Evolutionary conservation across 2,888 invertebrate genomes (phyloP).

Genomic region (Aethes cnicana): DNA sequence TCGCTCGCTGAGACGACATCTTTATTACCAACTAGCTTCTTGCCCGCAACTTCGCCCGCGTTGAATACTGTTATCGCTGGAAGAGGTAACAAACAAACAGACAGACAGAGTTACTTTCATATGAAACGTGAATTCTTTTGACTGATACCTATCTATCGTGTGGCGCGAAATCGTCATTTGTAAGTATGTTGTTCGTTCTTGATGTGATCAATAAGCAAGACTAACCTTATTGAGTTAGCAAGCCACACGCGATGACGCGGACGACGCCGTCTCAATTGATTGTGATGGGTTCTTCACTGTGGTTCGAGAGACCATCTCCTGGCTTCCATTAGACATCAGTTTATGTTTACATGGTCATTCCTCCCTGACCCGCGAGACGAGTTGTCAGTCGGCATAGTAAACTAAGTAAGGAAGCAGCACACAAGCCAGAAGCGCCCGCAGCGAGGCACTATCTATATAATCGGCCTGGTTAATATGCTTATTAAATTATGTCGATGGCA

Average conservation of each 20-base stretch:
- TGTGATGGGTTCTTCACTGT: constrained; percentile 73
- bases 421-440: constrained; percentile 67
- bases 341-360: constrained; percentile 72
- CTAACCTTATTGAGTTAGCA: constrained; percentile 65
- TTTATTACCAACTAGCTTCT: constrained; percentile 50
- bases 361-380: constrained; percentile 70
- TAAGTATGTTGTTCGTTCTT: constrained; percentile 36
- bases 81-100: too few species aligned
- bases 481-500: constrained; percentile 80
- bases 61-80: too few species aligned
- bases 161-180: constrained; percentile 27
- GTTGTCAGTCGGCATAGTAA: too few species aligned
- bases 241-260: constrained; percentile 65
- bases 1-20: constrained; percentile 62
- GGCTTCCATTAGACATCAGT: constrained; percentile 59
- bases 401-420: too few species aligned
- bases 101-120: too few species aligned
- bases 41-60: too few species aligned
- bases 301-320: constrained; percentile 72
- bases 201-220: constrained; percentile 52
- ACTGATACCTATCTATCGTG: constrained; percentile 39
- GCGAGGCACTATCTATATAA: constrained; percentile 70
- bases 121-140: constrained; percentile 47
- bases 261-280: constrained; percentile 72
- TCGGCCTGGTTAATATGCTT: constrained; percentile 77